Base-by-base conservation (phyloP, 2,113 vertebrate species). In the Sylvilagus bachmani region DNA sequence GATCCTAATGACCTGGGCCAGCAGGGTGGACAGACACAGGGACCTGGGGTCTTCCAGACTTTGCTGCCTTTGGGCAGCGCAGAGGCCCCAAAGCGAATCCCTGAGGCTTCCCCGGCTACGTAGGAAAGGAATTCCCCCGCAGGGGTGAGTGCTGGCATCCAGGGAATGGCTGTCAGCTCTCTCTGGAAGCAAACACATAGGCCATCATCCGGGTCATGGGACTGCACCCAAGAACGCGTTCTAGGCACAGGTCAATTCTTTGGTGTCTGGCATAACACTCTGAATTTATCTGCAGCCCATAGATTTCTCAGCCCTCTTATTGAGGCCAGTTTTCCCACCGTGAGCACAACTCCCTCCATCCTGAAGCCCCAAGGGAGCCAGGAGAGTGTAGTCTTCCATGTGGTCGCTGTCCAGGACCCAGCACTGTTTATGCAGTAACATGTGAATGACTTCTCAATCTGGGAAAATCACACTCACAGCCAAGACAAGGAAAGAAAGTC, bases 231-330 rank as follows among this genome's bases (percentile, higher is more conserved):
- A 21, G 79, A 71, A n/a, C n/a, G 3, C 1, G 13, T 10, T 78
- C 17, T 16, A 22, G 2, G 22, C 27, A 4, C 0, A 29, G 51
- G 71, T 0, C 6, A n/a, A 5, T 1, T 22, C 22, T 84, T n/a
- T 36, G 19, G 4, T 53, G 82, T 69, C 5, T 31, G 51, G 38
- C 21, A 17, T 24, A 5, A 1, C 14, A 29, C 51, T 44, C 64
- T 17, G 10, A 1, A 6, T 64, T 24, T 11, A 27, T 55, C 36
- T 69, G 16, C 12, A 12, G 25, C 25, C 25, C 62, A 14, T 8
- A 3, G 3, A 12, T 53, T 22, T 70, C n/a, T 44, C 27, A 36
- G 11, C 12, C 62, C 21, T 86, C 33, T 74, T n/a, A 8, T 36
- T 19, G 51, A n/a, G 67, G 71, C 73, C 25, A 51, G 22, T 62